Conservation (phyloP, 2,797 vertebrate genomes). For the Enteromius argenteus region DNA sequence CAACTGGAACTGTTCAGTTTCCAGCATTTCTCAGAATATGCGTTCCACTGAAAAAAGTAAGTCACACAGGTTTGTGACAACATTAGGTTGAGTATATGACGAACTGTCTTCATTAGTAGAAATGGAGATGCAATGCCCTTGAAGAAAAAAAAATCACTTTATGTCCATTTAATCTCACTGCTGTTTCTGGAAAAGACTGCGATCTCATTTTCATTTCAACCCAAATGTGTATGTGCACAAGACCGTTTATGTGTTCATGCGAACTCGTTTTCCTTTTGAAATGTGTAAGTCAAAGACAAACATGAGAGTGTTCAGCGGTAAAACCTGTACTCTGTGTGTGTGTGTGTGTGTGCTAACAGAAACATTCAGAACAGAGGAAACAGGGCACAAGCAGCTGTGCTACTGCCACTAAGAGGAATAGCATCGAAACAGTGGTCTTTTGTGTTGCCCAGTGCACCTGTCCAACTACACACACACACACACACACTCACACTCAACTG, state of each 20-base stretch:
- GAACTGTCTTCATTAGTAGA: neutral
- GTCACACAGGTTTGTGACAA: neutral
- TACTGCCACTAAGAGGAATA: conserved; percentile 6
- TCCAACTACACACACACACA: conserved; percentile 32
- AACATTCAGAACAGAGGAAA: conserved; percentile 25
- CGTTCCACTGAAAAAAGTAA: neutral
- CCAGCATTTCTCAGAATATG: neutral
- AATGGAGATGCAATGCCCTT: neutral
- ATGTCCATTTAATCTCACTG: neutral
- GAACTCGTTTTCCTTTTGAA: neutral
- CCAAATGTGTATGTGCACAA: neutral
- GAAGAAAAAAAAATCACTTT: too few species aligned
- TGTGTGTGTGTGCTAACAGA: conserved; percentile 30
- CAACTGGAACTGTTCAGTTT: neutral
- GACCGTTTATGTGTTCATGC: neutral
- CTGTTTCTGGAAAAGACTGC: neutral
- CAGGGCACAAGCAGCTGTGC: conserved; percentile 48
- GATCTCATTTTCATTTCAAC: too few species aligned
- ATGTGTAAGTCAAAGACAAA: conserved; percentile 39
- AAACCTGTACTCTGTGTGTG: conserved; percentile 34
- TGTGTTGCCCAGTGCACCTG: conserved; percentile 37
- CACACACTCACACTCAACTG: neutral
- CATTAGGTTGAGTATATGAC: neutral
- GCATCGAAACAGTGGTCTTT: conserved; percentile 37
- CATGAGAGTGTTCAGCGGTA: conserved; percentile 9